Evolutionary conservation across 1,140 invertebrate species (phyloP), one percentile per base, ranked within the genome.

Genomic region (Anastatus disparis): DNA sequence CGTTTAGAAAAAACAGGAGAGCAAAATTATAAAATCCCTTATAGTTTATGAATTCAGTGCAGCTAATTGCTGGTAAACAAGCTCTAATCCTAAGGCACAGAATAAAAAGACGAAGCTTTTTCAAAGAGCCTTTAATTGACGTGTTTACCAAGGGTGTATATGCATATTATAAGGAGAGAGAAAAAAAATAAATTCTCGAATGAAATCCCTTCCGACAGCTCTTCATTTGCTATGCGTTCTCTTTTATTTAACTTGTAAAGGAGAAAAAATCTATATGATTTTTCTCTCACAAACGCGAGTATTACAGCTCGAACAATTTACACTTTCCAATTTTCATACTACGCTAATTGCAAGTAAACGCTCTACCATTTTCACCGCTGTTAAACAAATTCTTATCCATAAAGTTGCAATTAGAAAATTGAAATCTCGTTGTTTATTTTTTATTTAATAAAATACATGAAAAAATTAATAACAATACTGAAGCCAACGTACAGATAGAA

Each of bases 271-370:
- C n/a, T n/a, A n/a, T n/a, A n/a, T n/a, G n/a, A n/a, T n/a, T n/a
- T n/a, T n/a, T n/a, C n/a, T n/a, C 22, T 50, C n/a, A 22, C 2
- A 42, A 40, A 40, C 13, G 10, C 2, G 35, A 1, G 38, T 24
- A 58, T 17, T n/a, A n/a, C n/a, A n/a, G n/a, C n/a, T n/a, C n/a
- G n/a, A n/a, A n/a, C n/a, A n/a, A 50, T 35, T 63, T 50, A 17
- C 48, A 24, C 46, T 63, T 63, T 63, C 17, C n/a, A 35, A 50
- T 63, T 35, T 63, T 31, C 44, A 22, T 20, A 24, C 35, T 3
- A 22, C 2, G 2, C 0, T 42, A 42, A 24, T 38, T 42, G 40
- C 35, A 55, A 31, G 31, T 35, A 3, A 50, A 40, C 29, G 46
- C 17, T 48, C 17, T 38, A 24, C 26, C 61, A 50, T 63, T 63